phyloP scores from a whole-genome alignment of 2,888 invertebrate genomes.

The Adela reaumurella region DNA sequence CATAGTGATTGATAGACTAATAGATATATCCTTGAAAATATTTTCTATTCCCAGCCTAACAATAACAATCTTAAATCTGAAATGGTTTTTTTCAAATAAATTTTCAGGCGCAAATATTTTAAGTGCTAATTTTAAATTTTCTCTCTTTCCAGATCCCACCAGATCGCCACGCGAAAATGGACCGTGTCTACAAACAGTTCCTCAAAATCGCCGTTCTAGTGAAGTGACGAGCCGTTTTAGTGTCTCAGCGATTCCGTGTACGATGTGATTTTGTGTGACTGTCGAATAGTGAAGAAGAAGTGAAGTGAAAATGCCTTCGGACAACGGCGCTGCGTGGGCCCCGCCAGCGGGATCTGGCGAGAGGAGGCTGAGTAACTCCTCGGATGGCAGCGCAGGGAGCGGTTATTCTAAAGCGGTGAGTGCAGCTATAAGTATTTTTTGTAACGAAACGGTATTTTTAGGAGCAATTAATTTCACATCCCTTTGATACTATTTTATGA shows the following conservation, averaged over 20 bases:
- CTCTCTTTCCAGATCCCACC: background rate
- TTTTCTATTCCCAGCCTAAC: no score
- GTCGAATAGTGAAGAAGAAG: conserved; percentile 18
- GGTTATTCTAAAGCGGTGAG: conserved; percentile 51
- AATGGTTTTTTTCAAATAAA: no score
- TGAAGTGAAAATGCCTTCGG: conserved; percentile 44
- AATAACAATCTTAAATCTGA: no score
- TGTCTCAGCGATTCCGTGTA: conserved; percentile 15
- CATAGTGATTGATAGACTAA: no score
- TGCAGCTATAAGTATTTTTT: conserved; percentile 9
- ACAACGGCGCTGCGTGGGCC: conserved; percentile 48
- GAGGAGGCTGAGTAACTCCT: conserved; percentile 49
- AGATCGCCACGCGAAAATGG: background rate
- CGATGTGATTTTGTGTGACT: conserved; percentile 29
- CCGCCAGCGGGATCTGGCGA: conserved; percentile 46
- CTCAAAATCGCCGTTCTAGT: background rate
- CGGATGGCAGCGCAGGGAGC: conserved; percentile 50
- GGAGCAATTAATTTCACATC: no score
- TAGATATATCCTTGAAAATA: no score
- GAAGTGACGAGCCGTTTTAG: background rate
- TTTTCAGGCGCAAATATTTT: no score
- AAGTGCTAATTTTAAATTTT: no score
- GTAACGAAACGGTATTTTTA: no score
- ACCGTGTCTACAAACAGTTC: background rate
- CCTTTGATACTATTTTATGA: no score